These are phyloP conservation scores for Dendroctonus ponderosae DNA, from an alignment of 1,140 invertebrate genomes.

Conservation along the genomic window DNA sequence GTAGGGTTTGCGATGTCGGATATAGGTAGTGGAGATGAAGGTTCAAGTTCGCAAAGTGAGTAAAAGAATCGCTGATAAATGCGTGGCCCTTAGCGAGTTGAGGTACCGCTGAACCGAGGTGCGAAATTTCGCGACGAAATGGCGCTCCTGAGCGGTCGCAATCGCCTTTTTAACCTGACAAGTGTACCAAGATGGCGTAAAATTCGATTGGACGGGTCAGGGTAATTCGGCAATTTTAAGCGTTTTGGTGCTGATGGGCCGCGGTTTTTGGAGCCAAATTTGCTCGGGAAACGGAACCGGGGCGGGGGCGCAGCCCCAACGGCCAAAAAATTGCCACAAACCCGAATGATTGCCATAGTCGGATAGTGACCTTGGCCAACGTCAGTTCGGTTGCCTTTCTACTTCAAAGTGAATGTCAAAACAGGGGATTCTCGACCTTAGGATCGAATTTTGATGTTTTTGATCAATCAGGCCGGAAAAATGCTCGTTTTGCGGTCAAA, in stretches of 20 bases:
- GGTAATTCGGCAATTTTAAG: constrained; percentile 42
- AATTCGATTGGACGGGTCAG: constrained; percentile 39
- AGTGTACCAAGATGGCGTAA: constrained; percentile 54
- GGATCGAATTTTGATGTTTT: constrained; percentile 30
- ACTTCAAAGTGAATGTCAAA: constrained; percentile 38
- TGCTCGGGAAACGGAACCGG: not conserved
- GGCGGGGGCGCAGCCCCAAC: not conserved
- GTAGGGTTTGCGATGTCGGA: constrained; percentile 65
- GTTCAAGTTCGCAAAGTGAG: constrained; percentile 70
- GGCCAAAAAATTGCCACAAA: constrained; percentile 38
- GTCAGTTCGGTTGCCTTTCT: constrained; percentile 46
- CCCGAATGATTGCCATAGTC: constrained; percentile 49
- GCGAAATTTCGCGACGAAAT: constrained; percentile 15
- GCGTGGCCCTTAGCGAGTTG: not conserved
- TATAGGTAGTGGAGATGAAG: constrained; percentile 70
- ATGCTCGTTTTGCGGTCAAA: not conserved
- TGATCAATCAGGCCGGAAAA: constrained; percentile 32
- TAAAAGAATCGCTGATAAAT: constrained; percentile 37
- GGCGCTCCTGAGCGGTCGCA: constrained; percentile 13
- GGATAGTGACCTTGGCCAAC: constrained; percentile 50
- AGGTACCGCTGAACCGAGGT: not conserved
- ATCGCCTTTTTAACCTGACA: constrained; percentile 49
- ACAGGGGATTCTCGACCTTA: constrained; percentile 37
- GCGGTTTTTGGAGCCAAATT: not conserved
- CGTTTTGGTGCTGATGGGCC: constrained; percentile 49